Base-by-base conservation (phyloP, 2,888 invertebrate species). In the Lampropteryx suffumata region DNA sequence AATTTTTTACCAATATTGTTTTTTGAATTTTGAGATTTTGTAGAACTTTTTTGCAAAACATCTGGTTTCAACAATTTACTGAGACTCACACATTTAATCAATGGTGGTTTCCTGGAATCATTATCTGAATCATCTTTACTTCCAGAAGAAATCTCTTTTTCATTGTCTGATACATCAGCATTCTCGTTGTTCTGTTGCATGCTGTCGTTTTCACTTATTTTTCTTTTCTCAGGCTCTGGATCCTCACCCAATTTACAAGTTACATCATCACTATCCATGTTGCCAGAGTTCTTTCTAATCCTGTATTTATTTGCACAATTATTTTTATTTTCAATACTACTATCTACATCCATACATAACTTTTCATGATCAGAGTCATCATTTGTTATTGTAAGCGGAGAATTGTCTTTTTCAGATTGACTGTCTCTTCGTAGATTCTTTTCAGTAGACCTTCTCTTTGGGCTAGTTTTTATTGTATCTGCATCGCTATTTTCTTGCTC, bases 21-120 rank as follows among this genome's bases (percentile, higher is more conserved):
- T 30, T 34, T 40, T 6, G 7, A 7, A 26, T 12, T 32, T 45
- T 37, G 12, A 13, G 9, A 8, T 4, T 43, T 42, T n/a, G 26
- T 50, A 44, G 39, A 50, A 32, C 51, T 44, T 37, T 46, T 50
- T 44, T 45, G 9, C 45, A 68, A 12, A n/a, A 73, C 24, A 59
- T 81, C 70, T 33, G 83, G 79, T 65, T 81, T 86, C 1, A 88
- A 66, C 59, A 90, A 67, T 64, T 84, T 86, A 36, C 55, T 77
- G 17, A 89, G 67, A 63, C 74, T 84, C 7, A 90, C 83, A 82
- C 87, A 87, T 67, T 88, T 87, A 39, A 90, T 79, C 1, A 80
- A 24, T 5, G 83, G 78, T 5, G 83, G 78, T 57, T 71, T 82
- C 40, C 5, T 13, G 9, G 58, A 29, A 12, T 62, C 55, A 27